phyloP scores from a whole-genome alignment of 1,140 invertebrate species.

The Calycopis cecrops region DNA sequence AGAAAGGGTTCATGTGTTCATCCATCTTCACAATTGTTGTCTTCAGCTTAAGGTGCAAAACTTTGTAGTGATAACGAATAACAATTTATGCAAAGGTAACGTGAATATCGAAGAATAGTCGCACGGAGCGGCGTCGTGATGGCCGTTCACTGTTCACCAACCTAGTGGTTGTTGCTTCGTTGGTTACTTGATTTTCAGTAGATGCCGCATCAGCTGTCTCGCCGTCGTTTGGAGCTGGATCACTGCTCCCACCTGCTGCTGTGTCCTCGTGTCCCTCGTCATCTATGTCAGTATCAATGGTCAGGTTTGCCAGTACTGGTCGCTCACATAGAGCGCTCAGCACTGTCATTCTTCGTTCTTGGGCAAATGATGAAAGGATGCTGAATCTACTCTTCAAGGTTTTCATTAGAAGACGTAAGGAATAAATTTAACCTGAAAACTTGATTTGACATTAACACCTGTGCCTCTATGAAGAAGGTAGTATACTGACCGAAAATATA shows the following conservation, averaged over 20 bases:
- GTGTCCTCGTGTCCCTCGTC: slow-evolving; percentile 43
- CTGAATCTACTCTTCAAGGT: slow-evolving; percentile 9
- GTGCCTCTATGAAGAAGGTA: slow-evolving; percentile 44
- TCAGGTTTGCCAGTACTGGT: slow-evolving; percentile 54
- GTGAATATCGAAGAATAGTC: slow-evolving; percentile 51
- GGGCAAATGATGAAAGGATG: slow-evolving; percentile 8
- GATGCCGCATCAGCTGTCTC: slow-evolving; percentile 33
- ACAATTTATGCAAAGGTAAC: slow-evolving; percentile 38
- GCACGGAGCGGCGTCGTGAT: slow-evolving; percentile 53
- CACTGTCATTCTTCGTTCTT: slow-evolving; percentile 46
- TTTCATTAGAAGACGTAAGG: neutral
- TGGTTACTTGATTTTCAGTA: slow-evolving; percentile 54
- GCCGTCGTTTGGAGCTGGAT: slow-evolving; percentile 36
- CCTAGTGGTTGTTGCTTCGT: slow-evolving; percentile 62
- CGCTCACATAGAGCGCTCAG: slow-evolving; percentile 53
- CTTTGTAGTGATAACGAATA: slow-evolving; percentile 66
- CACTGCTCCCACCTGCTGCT: slow-evolving; percentile 36
- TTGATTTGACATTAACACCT: slow-evolving; percentile 71
- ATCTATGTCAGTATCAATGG: slow-evolving; percentile 59
- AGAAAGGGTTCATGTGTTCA: neutral
- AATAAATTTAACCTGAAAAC: slow-evolving; percentile 68
- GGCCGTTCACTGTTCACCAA: slow-evolving; percentile 62
- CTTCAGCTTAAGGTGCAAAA: slow-evolving; percentile 58
- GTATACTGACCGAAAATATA: slow-evolving; percentile 34
- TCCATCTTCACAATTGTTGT: slow-evolving; percentile 3